These are phyloP conservation scores for Spinibarbus caldwelli DNA, from an alignment of 2,797 vertebrate species.

Conservation along the genomic window DNA sequence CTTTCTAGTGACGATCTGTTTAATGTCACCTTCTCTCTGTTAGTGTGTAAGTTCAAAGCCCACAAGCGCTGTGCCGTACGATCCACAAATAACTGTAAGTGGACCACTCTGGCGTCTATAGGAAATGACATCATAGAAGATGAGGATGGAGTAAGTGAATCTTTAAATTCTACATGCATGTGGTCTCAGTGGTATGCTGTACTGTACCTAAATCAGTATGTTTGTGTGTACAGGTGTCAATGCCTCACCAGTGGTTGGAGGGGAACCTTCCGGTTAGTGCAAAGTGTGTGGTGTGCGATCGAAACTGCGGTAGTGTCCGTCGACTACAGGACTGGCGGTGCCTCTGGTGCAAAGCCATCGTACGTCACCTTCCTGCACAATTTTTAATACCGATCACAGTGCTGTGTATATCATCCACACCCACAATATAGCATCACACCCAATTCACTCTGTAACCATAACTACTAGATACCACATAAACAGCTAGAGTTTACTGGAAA, in stretches of 20 bases:
- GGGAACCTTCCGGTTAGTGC: constrained; percentile 90
- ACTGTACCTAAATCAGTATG: constrained; percentile 28
- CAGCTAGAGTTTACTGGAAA: constrained; percentile 13
- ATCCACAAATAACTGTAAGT: constrained; percentile 95
- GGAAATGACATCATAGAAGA: constrained; percentile 92
- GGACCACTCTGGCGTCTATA: constrained; percentile 93
- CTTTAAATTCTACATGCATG: neutral
- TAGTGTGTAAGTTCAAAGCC: constrained; percentile 86
- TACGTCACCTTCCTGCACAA: constrained; percentile 69
- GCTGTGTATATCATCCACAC: neutral
- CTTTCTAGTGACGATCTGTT: constrained; percentile 9
- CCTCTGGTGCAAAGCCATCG: constrained; percentile 92
- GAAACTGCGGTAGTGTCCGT: constrained; percentile 87
- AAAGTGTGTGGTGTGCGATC: constrained; percentile 88
- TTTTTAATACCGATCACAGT: neutral
- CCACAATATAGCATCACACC: constrained; percentile 2
- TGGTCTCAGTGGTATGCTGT: neutral
- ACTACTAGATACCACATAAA: neutral
- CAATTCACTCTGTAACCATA: constrained; percentile 14
- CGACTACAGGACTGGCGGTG: constrained; percentile 94
- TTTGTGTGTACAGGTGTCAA: constrained; percentile 79
- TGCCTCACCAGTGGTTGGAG: constrained; percentile 96
- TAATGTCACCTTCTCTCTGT: neutral
- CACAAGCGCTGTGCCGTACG: constrained; percentile 93
- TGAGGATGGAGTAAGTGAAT: constrained; percentile 87